Base-by-base conservation (phyloP, 2,113 vertebrate genomes). In the Odocoileus hemionus region DNA sequence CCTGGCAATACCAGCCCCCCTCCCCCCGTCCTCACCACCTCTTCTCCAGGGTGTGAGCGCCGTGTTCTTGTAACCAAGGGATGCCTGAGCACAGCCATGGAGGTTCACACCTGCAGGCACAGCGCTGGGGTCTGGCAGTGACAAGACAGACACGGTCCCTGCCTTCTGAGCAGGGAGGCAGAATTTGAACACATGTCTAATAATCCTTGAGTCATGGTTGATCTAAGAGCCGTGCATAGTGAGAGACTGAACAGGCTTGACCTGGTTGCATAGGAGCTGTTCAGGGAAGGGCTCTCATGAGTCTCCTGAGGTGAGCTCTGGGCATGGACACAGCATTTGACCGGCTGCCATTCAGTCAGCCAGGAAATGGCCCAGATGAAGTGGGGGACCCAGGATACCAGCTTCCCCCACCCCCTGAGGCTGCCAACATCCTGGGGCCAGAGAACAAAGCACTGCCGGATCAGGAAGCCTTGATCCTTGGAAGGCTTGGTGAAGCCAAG, bases 191-290 rank as follows among this genome's bases (percentile, higher is more conserved):
- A 28, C 1, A 3, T 52, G 23, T 12, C 55, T 15, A 4, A 21
- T 14, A 17, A 64, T 33, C 9, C 3, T 1, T 3, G 86, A 19
- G 58, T 43, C 2, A 2, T 0, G 4, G 52, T 28, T 61, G 78
- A 12, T 21, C n/a, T 17, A 5, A 86, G 60, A 47, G 55, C 89
- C 0, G 2, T 74, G 92, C 6, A 1, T 30, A 1, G 12, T 10
- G 17, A 54, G 54, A 30, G 39, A 15, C 91, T 28, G 43, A 86
- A 25, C 11, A 0, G 25, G 23, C 36, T n/a, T 52, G 39, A 5
- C 58, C 50, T 19, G 17, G 70, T 23, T 28, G 9, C 3, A 8
- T 5, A 28, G n/a, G 4, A 2, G 7, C 16, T 33, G n/a, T 4
- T 36, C n/a, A 39, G 88, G 57, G 28, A 33, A 17, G 50, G 57